Percentiles rank a stretch among this genome's conserved stretches.
These are phyloP conservation scores for Caenorhabditis becei DNA, from an alignment of 2,888 invertebrate genomes.

Conservation along the genomic window DNA sequence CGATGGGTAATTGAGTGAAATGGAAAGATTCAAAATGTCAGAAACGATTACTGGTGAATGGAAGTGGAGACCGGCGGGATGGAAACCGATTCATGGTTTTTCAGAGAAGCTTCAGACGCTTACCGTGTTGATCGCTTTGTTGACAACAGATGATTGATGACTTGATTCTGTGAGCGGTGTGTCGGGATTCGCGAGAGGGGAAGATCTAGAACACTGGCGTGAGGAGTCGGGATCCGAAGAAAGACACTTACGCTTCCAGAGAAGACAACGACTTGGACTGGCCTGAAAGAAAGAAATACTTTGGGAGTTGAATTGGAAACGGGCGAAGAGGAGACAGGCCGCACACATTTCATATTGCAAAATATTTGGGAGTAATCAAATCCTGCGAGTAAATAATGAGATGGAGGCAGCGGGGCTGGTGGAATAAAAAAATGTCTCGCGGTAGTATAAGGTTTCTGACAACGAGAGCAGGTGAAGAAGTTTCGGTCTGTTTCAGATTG, in stretches of 20 bases:
- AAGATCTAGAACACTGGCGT: constrained; percentile 41
- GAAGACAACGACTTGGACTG: constrained; percentile 41
- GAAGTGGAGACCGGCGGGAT: neutral
- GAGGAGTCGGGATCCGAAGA: neutral
- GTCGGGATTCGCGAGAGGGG: constrained; percentile 41
- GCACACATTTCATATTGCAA: constrained; percentile 23
- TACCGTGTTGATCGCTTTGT: constrained; percentile 60
- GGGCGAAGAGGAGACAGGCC: constrained; percentile 4
- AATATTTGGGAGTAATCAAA: constrained; percentile 32
- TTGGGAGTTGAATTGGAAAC: neutral
- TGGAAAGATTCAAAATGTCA: constrained; percentile 5
- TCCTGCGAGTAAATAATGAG: constrained; percentile 21
- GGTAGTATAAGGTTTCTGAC: neutral
- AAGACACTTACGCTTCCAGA: constrained; percentile 52
- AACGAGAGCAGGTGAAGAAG: neutral
- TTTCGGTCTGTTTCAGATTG: neutral
- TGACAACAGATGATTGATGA: constrained; percentile 63
- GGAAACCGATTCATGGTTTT: neutral
- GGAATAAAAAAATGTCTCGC: neutral
- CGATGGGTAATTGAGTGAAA: constrained; percentile 19
- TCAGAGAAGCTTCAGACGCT: neutral
- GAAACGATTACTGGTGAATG: neutral
- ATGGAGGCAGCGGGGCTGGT: neutral
- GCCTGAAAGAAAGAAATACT: constrained; percentile 35
- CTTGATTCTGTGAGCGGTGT: constrained; percentile 59